Conservation (phyloP, 2,888 invertebrate species). For the Cordylochernes scorpioides region DNA sequence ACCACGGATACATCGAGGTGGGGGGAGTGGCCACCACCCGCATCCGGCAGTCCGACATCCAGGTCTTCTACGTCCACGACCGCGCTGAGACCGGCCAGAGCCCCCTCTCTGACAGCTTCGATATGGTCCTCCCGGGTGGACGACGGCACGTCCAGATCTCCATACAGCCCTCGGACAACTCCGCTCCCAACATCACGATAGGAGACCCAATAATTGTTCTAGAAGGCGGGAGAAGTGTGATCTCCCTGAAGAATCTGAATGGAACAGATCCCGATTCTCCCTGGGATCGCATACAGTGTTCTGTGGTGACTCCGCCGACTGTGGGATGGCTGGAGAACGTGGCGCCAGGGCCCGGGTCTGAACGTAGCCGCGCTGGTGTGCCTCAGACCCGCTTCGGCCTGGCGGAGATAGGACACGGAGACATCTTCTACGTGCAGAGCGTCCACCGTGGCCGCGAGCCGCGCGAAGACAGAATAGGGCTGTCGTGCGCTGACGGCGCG, state of each 20-base stretch:
- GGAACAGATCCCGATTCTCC: slow-evolving; percentile 20
- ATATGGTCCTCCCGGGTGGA: slow-evolving; percentile 17
- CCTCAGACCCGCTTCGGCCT: slow-evolving; percentile 20
- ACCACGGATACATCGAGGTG: slow-evolving; percentile 17
- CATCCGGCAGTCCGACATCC: slow-evolving; percentile 20
- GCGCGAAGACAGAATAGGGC: slow-evolving; percentile 17
- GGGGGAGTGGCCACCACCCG: slow-evolving; percentile 15
- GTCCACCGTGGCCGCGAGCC: slow-evolving; percentile 22
- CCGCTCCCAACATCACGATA: slow-evolving; percentile 18
- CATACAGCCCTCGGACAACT: slow-evolving; percentile 20
- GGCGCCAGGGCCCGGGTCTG: slow-evolving; percentile 20
- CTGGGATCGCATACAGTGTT: slow-evolving; percentile 19
- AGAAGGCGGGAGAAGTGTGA: slow-evolving; percentile 18
- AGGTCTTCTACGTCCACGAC: slow-evolving; percentile 19
- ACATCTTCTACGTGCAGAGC: slow-evolving; percentile 22
- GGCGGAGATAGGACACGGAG: slow-evolving; percentile 17
- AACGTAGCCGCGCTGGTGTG: slow-evolving; percentile 18
- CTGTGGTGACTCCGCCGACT: slow-evolving; percentile 18
- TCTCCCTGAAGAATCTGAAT: slow-evolving; percentile 17
- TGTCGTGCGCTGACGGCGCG: slow-evolving; percentile 21
- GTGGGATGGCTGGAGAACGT: slow-evolving; percentile 21
- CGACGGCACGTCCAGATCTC: slow-evolving; percentile 17
- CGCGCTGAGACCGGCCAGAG: slow-evolving; percentile 19
- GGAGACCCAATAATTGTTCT: slow-evolving; percentile 15
- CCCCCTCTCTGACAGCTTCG: slow-evolving; percentile 18